A percentile compares a stretch with the other conserved stretches of the same genome.
Conservation (phyloP, 2,888 invertebrate genomes). For the Eilema caniola region DNA sequence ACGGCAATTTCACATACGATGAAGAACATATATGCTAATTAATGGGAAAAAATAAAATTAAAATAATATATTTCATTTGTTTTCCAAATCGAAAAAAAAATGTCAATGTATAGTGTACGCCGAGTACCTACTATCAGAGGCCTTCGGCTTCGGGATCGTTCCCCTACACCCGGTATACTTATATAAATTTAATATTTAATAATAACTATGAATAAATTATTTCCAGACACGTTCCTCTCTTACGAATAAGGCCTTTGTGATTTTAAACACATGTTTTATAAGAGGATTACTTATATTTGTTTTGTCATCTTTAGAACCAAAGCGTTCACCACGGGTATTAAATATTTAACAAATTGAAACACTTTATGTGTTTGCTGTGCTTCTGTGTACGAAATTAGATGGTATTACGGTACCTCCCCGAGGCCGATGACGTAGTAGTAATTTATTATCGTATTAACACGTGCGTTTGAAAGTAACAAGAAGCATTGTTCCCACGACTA, state of each 20-base stretch:
- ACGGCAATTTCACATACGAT: too few relatives aligned
- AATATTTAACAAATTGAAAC: background rate
- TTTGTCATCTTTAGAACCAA: background rate
- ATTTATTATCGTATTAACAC: constrained; percentile 45
- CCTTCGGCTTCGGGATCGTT: too few relatives aligned
- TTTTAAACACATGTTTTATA: constrained; percentile 3
- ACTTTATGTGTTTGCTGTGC: background rate
- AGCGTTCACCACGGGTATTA: background rate
- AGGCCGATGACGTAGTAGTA: constrained; percentile 25
- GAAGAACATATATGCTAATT: too few relatives aligned
- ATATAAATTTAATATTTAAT: background rate
- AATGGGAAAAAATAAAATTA: too few relatives aligned
- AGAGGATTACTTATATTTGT: background rate
- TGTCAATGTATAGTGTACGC: too few relatives aligned
- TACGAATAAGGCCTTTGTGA: background rate
- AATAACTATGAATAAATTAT: background rate
- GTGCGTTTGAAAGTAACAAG: constrained; percentile 31
- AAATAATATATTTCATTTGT: too few relatives aligned
- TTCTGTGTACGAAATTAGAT: background rate
- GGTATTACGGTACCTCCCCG: constrained; percentile 24
- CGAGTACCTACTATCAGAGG: too few relatives aligned
- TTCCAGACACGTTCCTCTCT: background rate
- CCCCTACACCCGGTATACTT: too few relatives aligned
- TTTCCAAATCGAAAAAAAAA: too few relatives aligned
- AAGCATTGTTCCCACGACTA: constrained; percentile 27